Base-by-base conservation (phyloP, 2,888 invertebrate species). In the Chironomus riparius region DNA sequence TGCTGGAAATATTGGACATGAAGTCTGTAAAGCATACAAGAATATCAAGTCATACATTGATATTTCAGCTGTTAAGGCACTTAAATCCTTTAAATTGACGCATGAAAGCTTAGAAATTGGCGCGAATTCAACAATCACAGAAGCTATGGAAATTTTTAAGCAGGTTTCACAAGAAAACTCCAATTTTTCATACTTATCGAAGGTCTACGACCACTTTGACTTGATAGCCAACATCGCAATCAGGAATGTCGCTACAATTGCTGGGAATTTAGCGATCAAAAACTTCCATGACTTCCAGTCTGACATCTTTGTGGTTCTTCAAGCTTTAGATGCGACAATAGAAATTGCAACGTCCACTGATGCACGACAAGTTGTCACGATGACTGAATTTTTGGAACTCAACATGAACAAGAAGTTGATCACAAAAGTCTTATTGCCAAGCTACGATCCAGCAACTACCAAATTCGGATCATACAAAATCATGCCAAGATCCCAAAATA, bases 1-100 rank as follows among this genome's bases (percentile, higher is more conserved):
- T 15, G 90, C 89, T 77, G 91, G 91, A 13, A 90, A 91, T 80
- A 91, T 91, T 3, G 91, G 90, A 24, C 89, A 88, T 83, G 93
- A 92, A 91, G 82, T 80, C 69, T 77, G 70, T 77, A 28, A 77
- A 7, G 4, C 3, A 10, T 50, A 22, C 0, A 12, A n/a, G n/a
- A 15, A 56, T 10, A 6, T 71, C 3, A 21, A 71, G 50, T 12
- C 21, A 21, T 71, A 50, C n/a, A 56, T 71, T 3, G 79, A 77
- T 18, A 77, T 79, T 3, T 79, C 71, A 0, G 85, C 86, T 3
- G 86, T 91, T 48, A 83, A 84, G 3, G 86, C 87, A 28, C 81
- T 92, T 10, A 82, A 82, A 47, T 84, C 81, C n/a, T 79, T 80
- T 77, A 77, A 78, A 38, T 47, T 83, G 80, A 48, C 7, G 0